Evolutionary conservation across 2,113 vertebrate genomes (phyloP).

Genomic region (Heterocephalus glaber): DNA sequence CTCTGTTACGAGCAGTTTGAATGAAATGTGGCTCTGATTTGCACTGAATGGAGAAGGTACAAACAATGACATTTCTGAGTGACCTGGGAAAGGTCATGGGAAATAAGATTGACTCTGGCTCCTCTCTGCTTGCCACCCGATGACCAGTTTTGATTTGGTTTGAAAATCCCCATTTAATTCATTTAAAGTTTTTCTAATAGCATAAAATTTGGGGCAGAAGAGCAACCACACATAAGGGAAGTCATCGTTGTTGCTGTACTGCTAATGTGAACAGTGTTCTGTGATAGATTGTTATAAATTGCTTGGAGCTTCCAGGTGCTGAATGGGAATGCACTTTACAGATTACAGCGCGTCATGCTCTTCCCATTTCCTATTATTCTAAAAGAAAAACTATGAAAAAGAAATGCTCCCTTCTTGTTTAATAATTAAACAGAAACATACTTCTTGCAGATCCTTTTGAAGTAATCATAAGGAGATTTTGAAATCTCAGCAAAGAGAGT

Average conservation of each 20-base stretch:
- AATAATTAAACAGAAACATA: conserved; percentile 50
- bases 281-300: background rate
- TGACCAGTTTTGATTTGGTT: conserved; percentile 34
- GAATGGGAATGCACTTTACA: background rate
- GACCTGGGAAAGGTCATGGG: background rate
- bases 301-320: background rate
- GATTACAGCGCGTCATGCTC: background rate
- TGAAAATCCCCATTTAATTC: conserved; percentile 41
- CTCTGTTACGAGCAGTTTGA: conserved; percentile 63
- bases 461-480: conserved; percentile 38
- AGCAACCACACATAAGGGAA: background rate
- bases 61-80: conserved; percentile 56
- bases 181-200: background rate
- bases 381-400: conserved; percentile 12
- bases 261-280: background rate
- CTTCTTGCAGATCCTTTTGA: conserved; percentile 27
- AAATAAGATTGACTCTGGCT: background rate
- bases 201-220: background rate
- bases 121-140: background rate
- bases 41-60: conserved; percentile 54
- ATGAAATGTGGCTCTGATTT: conserved; percentile 62
- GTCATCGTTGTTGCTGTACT: background rate
- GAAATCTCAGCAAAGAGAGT: conserved; percentile 50
- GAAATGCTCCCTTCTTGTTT: background rate
- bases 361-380: conserved; percentile 15